These are phyloP conservation scores for Perccottus glenii DNA, from an alignment of 2,113 vertebrate genomes.

Conservation along the genomic window DNA sequence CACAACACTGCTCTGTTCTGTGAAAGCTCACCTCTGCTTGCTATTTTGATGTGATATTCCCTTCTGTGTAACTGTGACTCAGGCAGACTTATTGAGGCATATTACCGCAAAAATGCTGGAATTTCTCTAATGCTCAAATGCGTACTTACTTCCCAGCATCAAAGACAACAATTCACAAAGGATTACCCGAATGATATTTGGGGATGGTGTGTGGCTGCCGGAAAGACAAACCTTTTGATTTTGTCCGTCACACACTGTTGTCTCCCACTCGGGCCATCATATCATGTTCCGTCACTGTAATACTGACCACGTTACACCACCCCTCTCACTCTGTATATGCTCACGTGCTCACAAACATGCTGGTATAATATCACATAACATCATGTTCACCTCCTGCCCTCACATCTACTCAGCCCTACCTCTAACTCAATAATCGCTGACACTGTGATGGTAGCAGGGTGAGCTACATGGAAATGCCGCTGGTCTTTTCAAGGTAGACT, in stretches of 20 bases:
- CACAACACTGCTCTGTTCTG: neutral
- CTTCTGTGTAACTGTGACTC: neutral
- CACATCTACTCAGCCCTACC: constrained; percentile 11
- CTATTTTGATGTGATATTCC: neutral
- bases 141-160: constrained; percentile 10
- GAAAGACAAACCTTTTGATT: constrained; percentile 5
- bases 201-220: neutral
- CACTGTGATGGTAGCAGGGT: neutral
- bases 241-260: constrained; percentile 4
- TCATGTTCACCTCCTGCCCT: constrained; percentile 36
- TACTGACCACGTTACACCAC: constrained; percentile 7
- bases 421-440: constrained; percentile 30
- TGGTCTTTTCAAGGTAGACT: neutral
- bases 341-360: constrained; percentile 26
- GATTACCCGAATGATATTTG: constrained; percentile 8
- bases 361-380: constrained; percentile 40
- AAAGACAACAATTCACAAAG: constrained; percentile 31
- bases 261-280: constrained; percentile 15
- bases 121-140: constrained; percentile 5
- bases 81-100: neutral
- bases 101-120: neutral
- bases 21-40: neutral
- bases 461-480: neutral
- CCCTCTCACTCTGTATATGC: neutral
- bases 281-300: constrained; percentile 27